A percentile compares a stretch with the other conserved stretches of the same genome.
Evolutionary conservation across 2,797 vertebrate species (phyloP).

Genomic region (Acanthurus tractus): DNA sequence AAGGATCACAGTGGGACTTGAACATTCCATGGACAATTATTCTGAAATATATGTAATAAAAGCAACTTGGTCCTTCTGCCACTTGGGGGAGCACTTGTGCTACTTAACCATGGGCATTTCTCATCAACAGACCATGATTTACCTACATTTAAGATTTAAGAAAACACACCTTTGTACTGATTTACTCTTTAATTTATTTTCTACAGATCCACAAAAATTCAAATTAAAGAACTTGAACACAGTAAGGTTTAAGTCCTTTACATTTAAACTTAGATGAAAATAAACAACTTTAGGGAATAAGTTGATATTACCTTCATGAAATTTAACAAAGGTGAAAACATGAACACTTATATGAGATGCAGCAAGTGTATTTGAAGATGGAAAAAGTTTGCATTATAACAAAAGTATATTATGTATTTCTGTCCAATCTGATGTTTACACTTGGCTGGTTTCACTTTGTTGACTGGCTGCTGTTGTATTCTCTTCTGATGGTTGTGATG

Average conservation of each 20-base stretch:
- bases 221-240: background rate
- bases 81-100: conserved; percentile 16
- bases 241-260: background rate
- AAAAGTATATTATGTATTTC: background rate
- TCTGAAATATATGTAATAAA: background rate
- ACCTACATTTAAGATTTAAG: background rate
- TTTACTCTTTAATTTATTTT: background rate
- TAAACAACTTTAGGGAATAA: background rate
- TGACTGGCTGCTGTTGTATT: background rate
- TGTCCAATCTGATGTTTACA: background rate
- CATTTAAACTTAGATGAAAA: conserved; percentile 12
- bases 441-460: conserved; percentile 8
- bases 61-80: conserved; percentile 15
- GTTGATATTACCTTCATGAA: background rate
- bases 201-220: background rate
- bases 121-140: background rate
- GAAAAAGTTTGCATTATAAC: background rate
- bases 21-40: no score
- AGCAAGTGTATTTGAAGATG: background rate
- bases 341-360: background rate
- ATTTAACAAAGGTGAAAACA: background rate
- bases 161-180: background rate
- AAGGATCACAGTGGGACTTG: background rate
- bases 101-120: background rate
- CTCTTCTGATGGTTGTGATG: conserved; percentile 2